Evolutionary conservation across 2,797 vertebrate genomes (phyloP).

Genomic region (Setipinna tenuifilis): DNA sequence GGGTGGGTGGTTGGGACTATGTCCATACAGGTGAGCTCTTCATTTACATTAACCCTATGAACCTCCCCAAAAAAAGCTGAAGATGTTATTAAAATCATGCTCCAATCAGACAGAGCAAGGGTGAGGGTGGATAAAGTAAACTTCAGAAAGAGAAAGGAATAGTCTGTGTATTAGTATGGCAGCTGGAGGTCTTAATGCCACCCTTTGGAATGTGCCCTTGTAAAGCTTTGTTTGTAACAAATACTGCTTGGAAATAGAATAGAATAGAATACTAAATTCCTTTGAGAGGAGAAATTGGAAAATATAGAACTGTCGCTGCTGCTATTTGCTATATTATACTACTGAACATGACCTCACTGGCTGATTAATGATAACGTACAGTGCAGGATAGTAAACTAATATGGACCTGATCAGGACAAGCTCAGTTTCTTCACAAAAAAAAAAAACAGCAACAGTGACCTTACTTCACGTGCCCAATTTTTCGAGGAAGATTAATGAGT

Average conservation of each 20-base stretch:
- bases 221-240: not conserved
- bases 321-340: no score
- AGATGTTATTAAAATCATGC: conserved; percentile 61
- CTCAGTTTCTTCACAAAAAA: no score
- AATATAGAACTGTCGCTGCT: no score
- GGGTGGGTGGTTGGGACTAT: conserved; percentile 41
- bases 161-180: not conserved
- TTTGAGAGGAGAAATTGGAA: no score
- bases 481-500: no score
- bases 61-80: conserved; percentile 71
- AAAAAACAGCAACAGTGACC: no score
- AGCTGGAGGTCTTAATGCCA: not conserved
- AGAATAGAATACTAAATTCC: no score
- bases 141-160: not conserved
- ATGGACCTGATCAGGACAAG: no score
- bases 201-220: not conserved
- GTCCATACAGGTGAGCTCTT: conserved; percentile 74
- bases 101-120: conserved; percentile 62
- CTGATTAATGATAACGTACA: not conserved
- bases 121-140: conserved; percentile 45
- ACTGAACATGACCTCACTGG: no score
- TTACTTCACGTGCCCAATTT: not conserved
- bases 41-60: conserved; percentile 84
- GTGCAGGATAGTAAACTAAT: not conserved
- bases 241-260: not conserved